Conservation (phyloP, 1,140 invertebrate species). For the Orius insidiosus region DNA sequence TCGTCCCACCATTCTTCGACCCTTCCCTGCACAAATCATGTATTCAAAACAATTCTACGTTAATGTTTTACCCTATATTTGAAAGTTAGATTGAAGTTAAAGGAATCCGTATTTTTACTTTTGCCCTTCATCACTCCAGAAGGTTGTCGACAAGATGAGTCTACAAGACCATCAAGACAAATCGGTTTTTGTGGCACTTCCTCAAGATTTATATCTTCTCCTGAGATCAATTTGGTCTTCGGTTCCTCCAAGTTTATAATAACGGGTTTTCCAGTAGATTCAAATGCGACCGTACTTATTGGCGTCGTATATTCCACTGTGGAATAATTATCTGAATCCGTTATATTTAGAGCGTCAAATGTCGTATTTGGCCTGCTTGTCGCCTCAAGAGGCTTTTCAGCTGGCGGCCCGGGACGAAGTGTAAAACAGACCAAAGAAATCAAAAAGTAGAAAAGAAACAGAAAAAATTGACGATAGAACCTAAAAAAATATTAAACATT, state of each 20-base stretch:
- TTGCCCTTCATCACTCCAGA: constrained; percentile 10
- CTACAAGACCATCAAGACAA: constrained; percentile 1
- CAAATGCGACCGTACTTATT: too few species aligned
- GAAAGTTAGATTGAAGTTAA: constrained; percentile 1
- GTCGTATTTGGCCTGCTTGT: constrained; percentile 6
- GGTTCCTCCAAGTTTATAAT: too few species aligned
- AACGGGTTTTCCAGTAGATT: too few species aligned
- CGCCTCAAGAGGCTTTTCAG: constrained; percentile 8
- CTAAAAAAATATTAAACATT: constrained; percentile 28
- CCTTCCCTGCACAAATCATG: background rate
- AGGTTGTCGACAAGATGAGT: background rate
- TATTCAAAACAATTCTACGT: too few species aligned
- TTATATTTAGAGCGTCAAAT: constrained; percentile 5
- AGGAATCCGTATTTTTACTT: constrained; percentile 5
- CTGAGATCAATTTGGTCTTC: too few species aligned
- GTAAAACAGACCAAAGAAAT: constrained; percentile 75
- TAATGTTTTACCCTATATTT: constrained; percentile 1
- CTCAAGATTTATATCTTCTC: too few species aligned
- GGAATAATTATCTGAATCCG: background rate
- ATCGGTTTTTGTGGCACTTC: background rate
- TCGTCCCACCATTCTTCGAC: constrained; percentile 37
- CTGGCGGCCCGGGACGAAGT: constrained; percentile 54
- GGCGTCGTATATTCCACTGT: background rate
- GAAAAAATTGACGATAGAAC: constrained; percentile 80
- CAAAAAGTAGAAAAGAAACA: constrained; percentile 79